These are phyloP conservation scores for Limnephilus rhombicus DNA, from an alignment of 2,888 invertebrate species.

Conservation along the genomic window DNA sequence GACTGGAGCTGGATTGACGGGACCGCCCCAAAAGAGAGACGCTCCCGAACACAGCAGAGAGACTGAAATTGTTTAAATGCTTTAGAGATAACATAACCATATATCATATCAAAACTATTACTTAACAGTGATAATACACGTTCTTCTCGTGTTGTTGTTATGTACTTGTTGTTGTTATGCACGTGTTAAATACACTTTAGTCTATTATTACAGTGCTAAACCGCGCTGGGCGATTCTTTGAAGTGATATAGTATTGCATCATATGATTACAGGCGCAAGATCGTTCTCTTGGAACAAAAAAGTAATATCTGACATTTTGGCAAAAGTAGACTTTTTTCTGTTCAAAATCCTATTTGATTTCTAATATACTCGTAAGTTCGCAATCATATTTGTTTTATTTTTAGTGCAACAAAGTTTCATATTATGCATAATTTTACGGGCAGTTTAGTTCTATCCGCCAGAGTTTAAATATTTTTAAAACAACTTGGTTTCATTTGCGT, in stretches of 20 bases:
- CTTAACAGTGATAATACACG: background rate
- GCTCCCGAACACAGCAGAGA: slow-evolving; percentile 3
- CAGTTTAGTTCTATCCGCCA: too few species aligned
- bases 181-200: background rate
- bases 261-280: background rate
- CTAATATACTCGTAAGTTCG: too few species aligned
- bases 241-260: background rate
- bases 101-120: background rate
- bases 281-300: too few species aligned
- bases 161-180: background rate
- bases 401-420: too few species aligned
- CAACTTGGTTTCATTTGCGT: too few species aligned
- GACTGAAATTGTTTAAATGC: background rate
- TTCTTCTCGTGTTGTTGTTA: background rate
- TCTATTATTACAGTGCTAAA: background rate
- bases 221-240: background rate
- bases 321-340: too few species aligned
- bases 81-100: background rate
- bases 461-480: too few species aligned
- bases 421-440: too few species aligned
- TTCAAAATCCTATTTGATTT: too few species aligned
- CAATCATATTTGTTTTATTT: too few species aligned
- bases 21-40: slow-evolving; percentile 52
- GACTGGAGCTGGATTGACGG: slow-evolving; percentile 34
- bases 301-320: too few species aligned